phyloP scores from a whole-genome alignment of 2,888 invertebrate genomes.

The Tortrix viridana region DNA sequence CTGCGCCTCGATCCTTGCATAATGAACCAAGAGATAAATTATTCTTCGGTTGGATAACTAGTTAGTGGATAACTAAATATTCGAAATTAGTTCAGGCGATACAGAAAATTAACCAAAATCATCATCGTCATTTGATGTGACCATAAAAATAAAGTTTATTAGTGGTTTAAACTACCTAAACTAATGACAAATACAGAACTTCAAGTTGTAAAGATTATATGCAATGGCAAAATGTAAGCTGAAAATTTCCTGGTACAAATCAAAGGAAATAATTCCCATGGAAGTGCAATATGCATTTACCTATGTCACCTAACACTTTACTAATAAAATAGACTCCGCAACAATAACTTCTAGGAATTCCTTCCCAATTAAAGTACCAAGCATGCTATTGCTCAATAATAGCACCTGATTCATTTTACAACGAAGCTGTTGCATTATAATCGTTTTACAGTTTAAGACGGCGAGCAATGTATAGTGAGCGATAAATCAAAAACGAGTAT shows the following conservation, averaged over 20 bases:
- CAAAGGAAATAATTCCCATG: slow-evolving; percentile 1
- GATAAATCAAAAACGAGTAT: slow-evolving; percentile 26
- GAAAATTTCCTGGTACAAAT: neutral
- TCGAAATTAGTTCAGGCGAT: too few species aligned
- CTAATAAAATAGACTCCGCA: slow-evolving; percentile 19
- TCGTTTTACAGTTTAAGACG: slow-evolving; percentile 1
- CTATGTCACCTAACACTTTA: slow-evolving; percentile 22
- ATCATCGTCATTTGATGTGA: too few species aligned
- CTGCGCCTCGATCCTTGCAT: too few species aligned
- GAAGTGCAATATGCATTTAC: slow-evolving; percentile 7
- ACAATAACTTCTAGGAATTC: slow-evolving; percentile 25
- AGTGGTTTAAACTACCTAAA: too few species aligned
- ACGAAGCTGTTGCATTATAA: slow-evolving; percentile 9
- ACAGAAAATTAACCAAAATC: too few species aligned
- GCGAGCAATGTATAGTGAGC: slow-evolving; percentile 24
- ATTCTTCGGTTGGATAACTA: too few species aligned
- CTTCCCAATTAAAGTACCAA: slow-evolving; percentile 23
- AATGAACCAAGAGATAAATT: too few species aligned
- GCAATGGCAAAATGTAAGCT: too few species aligned
- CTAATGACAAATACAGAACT: too few species aligned
- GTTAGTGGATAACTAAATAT: too few species aligned
- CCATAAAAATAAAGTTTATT: too few species aligned
- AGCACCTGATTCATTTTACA: slow-evolving; percentile 15
- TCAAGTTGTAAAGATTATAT: too few species aligned
- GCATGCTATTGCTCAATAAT: slow-evolving; percentile 13